These are phyloP conservation scores for Smutsia temminckii DNA, from an alignment of 2,797 vertebrate species.

Conservation along the genomic window DNA sequence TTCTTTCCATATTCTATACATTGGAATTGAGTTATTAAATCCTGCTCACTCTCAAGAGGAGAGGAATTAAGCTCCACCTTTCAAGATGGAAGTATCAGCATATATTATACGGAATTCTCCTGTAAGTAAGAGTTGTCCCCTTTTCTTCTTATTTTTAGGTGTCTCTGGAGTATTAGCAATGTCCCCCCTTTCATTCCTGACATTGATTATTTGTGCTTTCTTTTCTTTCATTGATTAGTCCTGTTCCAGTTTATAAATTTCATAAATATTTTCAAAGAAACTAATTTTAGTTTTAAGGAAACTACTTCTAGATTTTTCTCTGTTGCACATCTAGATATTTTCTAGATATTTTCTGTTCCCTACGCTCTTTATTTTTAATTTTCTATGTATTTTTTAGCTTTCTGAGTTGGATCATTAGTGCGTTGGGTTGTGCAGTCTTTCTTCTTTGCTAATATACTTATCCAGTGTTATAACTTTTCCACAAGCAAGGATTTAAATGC, in stretches of 20 bases:
- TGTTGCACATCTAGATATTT: background rate
- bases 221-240: background rate
- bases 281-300: background rate
- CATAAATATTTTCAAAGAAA: background rate
- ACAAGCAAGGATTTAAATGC: background rate
- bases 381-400: background rate
- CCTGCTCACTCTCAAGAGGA: background rate
- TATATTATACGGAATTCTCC: background rate
- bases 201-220: background rate
- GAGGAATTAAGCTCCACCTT: background rate
- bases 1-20: background rate
- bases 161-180: background rate
- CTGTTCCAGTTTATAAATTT: background rate
- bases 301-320: background rate
- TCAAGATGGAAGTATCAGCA: no score
- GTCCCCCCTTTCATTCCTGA: background rate
- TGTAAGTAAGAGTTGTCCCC: background rate
- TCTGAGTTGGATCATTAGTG: background rate
- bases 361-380: background rate
- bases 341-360: background rate
- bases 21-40: background rate
- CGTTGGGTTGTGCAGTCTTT: background rate
- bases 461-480: background rate
- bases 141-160: background rate
- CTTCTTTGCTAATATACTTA: background rate